A percentile compares a stretch with the other conserved stretches of the same genome.
Conservation (phyloP, 2,797 vertebrate genomes). For the Pseudomugil gertrudae region DNA sequence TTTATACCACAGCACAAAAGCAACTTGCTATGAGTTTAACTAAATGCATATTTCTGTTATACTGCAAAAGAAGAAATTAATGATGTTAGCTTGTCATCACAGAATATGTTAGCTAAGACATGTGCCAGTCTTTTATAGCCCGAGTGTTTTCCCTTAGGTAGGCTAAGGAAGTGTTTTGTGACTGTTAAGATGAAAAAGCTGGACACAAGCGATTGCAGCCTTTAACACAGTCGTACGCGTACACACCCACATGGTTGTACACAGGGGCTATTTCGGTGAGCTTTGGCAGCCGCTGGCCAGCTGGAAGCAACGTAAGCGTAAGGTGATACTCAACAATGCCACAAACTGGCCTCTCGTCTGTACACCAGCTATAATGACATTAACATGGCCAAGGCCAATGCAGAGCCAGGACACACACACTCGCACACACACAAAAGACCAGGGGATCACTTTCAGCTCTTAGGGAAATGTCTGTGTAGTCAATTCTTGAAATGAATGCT, state of each 20-base stretch:
- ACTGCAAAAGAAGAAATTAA: not conserved
- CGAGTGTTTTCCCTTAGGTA: conserved; percentile 40
- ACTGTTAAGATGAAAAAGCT: conserved; percentile 32
- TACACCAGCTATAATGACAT: conserved; percentile 78
- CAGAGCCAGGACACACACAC: conserved; percentile 51
- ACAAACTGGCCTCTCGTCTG: conserved; percentile 79
- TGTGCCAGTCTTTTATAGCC: conserved; percentile 18
- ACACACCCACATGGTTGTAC: conserved; percentile 35
- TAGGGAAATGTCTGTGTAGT: conserved; percentile 48
- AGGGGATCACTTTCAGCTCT: conserved; percentile 57
- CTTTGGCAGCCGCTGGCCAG: conserved; percentile 74
- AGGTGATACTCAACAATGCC: conserved; percentile 82
- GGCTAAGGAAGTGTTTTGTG: conserved; percentile 42
- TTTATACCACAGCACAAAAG: no score
- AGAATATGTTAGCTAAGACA: conserved; percentile 18
- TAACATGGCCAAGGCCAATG: conserved; percentile 73
- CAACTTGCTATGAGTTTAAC: not conserved
- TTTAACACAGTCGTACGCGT: conserved; percentile 9
- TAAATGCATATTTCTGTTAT: conserved; percentile 8
- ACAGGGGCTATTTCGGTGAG: conserved; percentile 76
- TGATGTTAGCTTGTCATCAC: conserved; percentile 16
- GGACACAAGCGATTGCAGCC: not conserved
- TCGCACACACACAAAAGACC: conserved; percentile 38
- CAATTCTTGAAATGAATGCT: conserved; percentile 51
- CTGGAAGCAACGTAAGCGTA: conserved; percentile 76